A percentile compares a stretch with the other conserved stretches of the same genome.
Conservation (phyloP, 2,113 vertebrate species). For the Coregonus clupeaformis region DNA sequence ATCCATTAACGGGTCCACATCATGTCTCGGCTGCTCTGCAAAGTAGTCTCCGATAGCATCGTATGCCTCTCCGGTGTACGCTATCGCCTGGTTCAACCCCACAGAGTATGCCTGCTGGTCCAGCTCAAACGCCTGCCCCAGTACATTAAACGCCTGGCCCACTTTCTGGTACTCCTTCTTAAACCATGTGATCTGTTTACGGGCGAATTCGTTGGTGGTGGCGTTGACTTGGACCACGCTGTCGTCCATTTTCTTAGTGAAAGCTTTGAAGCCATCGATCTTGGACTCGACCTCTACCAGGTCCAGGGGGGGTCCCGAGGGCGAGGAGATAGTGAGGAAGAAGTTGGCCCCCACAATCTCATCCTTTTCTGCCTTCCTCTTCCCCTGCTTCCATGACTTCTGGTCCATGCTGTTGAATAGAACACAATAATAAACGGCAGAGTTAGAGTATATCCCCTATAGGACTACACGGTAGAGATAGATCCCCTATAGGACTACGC, state of each 20-base stretch:
- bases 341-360: conserved; percentile 98
- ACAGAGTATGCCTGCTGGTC: conserved; percentile 90
- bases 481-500: no score
- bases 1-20: conserved; percentile 93
- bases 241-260: conserved; percentile 97
- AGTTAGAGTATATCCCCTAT: no score
- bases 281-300: conserved; percentile 94
- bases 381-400: conserved; percentile 96
- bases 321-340: conserved; percentile 92
- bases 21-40: conserved; percentile 91
- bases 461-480: no score
- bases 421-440: no score
- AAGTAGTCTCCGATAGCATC: conserved; percentile 93
- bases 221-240: conserved; percentile 88
- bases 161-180: conserved; percentile 98
- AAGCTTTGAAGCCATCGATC: conserved; percentile 91
- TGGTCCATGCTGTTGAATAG: conserved; percentile 76
- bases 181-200: conserved; percentile 94
- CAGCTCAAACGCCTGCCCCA: conserved; percentile 93
- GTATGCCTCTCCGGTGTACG: conserved; percentile 91
- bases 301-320: conserved; percentile 76
- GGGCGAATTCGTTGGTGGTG: conserved; percentile 88
- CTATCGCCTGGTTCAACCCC: conserved; percentile 91
- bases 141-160: conserved; percentile 88
- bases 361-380: conserved; percentile 93